Evolutionary conservation across 2,113 vertebrate species (phyloP).

Genomic region (Rhinolophus ferrumequinum): DNA sequence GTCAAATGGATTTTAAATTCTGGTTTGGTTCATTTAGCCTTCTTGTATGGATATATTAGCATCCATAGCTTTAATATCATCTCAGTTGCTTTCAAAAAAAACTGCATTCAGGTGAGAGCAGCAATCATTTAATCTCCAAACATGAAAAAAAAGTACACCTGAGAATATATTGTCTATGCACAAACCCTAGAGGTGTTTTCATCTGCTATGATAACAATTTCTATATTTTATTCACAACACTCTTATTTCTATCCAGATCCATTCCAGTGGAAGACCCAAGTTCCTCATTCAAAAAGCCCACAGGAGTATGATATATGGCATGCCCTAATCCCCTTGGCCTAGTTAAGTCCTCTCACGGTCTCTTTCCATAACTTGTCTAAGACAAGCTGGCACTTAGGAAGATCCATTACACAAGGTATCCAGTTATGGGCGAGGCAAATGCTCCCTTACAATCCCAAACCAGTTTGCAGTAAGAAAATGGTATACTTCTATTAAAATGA

Average conservation of each 20-base stretch:
- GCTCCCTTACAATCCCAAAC: not conserved
- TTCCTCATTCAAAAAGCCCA: not conserved
- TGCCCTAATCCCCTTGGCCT: not conserved
- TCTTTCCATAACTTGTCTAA: constrained; percentile 43
- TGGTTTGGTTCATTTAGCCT: constrained; percentile 62
- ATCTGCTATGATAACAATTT: constrained; percentile 3
- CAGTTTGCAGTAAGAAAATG: constrained; percentile 28
- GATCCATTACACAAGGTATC: not conserved
- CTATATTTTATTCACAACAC: constrained; percentile 10
- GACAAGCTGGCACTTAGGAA: constrained; percentile 23
- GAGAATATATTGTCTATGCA: not conserved
- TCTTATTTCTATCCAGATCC: not conserved
- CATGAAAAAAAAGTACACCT: not conserved
- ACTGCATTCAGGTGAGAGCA: constrained; percentile 6
- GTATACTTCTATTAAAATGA: constrained; percentile 14
- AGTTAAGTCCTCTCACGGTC: constrained; percentile 44
- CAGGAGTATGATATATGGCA: not conserved
- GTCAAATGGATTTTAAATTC: constrained; percentile 69
- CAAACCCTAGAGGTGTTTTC: constrained; percentile 2
- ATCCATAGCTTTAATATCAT: constrained; percentile 38
- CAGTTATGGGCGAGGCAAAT: constrained; percentile 21
- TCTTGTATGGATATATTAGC: constrained; percentile 25
- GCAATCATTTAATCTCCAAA: constrained; percentile 15
- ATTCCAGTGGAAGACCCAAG: constrained; percentile 19
- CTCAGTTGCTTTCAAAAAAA: constrained; percentile 50